A percentile compares a stretch with the other conserved stretches of the same genome.
Conservation (phyloP, 2,113 vertebrate species). For the Elachura formosa region DNA sequence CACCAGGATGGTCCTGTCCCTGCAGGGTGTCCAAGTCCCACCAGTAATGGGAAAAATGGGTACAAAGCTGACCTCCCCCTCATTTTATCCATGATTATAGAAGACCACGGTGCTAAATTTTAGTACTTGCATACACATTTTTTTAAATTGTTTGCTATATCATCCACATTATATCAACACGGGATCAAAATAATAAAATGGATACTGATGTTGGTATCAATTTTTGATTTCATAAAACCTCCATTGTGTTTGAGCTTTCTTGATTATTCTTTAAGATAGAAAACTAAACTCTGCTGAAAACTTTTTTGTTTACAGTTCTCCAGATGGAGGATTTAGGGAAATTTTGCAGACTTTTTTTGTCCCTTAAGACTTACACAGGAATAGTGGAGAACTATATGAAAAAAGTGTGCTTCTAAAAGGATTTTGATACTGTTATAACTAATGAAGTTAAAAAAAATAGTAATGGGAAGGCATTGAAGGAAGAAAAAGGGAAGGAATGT, state of each 20-base stretch:
- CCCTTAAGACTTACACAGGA: not conserved
- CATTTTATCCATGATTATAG: not conserved
- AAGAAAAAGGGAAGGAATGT: constrained; percentile 61
- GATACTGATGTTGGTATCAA: not conserved
- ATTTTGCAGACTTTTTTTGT: not conserved
- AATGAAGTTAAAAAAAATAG: constrained; percentile 23
- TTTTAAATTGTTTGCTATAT: not conserved
- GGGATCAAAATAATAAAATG: not conserved
- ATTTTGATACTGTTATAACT: constrained; percentile 9
- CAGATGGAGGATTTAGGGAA: not conserved
- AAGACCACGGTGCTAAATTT: not conserved
- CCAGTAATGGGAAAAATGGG: not conserved
- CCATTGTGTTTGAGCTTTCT: not conserved
- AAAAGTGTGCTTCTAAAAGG: not conserved
- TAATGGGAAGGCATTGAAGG: constrained; percentile 39
- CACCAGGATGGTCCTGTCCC: no score
- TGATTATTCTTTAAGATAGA: not conserved
- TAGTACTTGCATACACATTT: not conserved
- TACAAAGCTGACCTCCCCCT: not conserved
- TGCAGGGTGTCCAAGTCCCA: not conserved
- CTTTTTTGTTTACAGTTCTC: not conserved
- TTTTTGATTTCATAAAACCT: not conserved
- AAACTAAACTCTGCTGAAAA: not conserved
- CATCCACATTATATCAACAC: not conserved
- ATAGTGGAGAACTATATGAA: not conserved